A percentile compares a stretch with the other conserved stretches of the same genome.
Conservation (phyloP, 2,113 vertebrate genomes). For the Thunnus thynnus region DNA sequence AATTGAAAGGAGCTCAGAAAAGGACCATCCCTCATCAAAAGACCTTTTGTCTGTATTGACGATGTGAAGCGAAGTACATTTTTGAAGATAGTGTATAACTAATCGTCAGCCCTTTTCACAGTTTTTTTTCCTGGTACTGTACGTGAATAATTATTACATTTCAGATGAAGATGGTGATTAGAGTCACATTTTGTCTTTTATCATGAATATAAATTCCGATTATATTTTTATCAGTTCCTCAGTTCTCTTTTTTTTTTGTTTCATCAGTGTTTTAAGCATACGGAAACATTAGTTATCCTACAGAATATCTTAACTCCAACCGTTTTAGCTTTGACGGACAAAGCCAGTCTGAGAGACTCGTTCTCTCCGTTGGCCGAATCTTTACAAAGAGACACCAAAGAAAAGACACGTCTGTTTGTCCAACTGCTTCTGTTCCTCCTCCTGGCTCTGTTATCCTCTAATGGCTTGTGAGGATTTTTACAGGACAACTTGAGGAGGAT, state of each 20-base stretch:
- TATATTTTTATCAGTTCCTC: not conserved
- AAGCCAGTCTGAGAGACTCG: slow-evolving; percentile 8
- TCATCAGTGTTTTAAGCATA: slow-evolving; percentile 16
- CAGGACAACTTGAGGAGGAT: slow-evolving; percentile 81
- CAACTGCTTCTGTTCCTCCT: slow-evolving; percentile 52
- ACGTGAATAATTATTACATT: slow-evolving; percentile 51
- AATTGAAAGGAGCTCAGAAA: slow-evolving; percentile 75
- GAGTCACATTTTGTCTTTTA: slow-evolving; percentile 33
- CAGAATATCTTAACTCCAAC: slow-evolving; percentile 18
- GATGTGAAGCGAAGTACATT: slow-evolving; percentile 56
- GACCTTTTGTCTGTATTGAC: slow-evolving; percentile 71
- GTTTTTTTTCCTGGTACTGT: not conserved
- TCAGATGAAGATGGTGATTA: slow-evolving; percentile 54
- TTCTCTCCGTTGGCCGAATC: slow-evolving; percentile 10
- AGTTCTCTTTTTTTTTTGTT: slow-evolving; percentile 1
- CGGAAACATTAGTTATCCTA: slow-evolving; percentile 35
- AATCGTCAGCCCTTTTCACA: not conserved
- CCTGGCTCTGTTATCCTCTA: slow-evolving; percentile 69
- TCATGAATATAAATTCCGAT: slow-evolving; percentile 22
- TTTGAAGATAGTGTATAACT: slow-evolving; percentile 48
- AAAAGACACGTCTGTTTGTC: slow-evolving; percentile 54
- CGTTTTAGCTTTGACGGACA: slow-evolving; percentile 43
- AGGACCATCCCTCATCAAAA: slow-evolving; percentile 70
- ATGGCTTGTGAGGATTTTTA: slow-evolving; percentile 78
- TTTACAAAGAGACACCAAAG: slow-evolving; percentile 41